Evolutionary conservation across 2,113 vertebrate genomes (phyloP), one percentile per base, ranked within the genome.

Genomic region (Pyxicephalus adspersus): DNA sequence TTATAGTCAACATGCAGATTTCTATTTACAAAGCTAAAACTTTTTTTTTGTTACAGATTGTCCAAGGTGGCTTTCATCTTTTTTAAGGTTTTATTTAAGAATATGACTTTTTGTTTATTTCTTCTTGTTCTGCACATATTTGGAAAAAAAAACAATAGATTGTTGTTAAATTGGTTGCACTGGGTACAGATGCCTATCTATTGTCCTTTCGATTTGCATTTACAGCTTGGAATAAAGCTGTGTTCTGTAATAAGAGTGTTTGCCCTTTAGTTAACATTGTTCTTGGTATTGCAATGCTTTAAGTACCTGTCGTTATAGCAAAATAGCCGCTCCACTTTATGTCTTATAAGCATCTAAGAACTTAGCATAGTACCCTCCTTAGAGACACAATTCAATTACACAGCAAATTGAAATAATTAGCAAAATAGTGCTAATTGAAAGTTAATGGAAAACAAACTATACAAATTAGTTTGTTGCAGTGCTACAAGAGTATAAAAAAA

Each of bases 391-490:
- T 82, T 90, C 88, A 92, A 92, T 92, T 94, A 91, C 88, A 88
- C 81, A 86, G 88, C 86, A 91, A 92, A 91, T 90, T 87, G 81
- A 85, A 76, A 87, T 90, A 90, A 93, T 93, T 91, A 90, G 88
- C 85, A 86, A 83, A 86, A 91, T 89, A 90, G 91, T 90, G 83
- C 86, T 87, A 91, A 86, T 86, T 90, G 93, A 92, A 92, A 89
- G 89, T 90, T 90, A 93, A 94, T 94, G 92, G 91, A 92, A 92
- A 90, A 87, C 83, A 89, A 94, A 91, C 89, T 91, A 90, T 91
- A 75, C 45, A 75, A 74, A 57, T 82, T 17, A 64, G 65, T 82
- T 75, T 75, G 68, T 38, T 58, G 71, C 63, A 75, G 17, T 57
- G 58, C 15, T 57, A 45, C 23, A 75, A 52, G 52, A 65, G 18